Base-by-base conservation (phyloP, 2,797 vertebrate species). In the Manis crassicaudata region DNA sequence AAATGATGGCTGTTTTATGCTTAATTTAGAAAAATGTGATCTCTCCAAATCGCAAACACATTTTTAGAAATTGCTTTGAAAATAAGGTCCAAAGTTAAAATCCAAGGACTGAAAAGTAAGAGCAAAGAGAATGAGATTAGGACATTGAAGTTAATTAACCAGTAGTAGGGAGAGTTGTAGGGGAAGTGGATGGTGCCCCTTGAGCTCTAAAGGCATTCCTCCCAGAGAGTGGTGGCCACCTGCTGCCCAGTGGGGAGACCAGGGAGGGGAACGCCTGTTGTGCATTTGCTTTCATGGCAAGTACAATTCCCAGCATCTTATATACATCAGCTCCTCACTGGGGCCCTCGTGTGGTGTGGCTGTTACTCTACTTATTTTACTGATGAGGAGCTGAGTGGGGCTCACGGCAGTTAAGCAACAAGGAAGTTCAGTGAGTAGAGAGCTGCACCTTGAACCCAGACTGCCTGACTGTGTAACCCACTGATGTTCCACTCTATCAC, bases 51-150 rank as follows among this genome's bases (percentile, higher is more conserved):
- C 75, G 25, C 18, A 62, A 73, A 54, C 32, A 52, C 5, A 32
- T 85, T 91, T 84, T 83, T 58, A 12, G 67, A 68, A 88, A 27
- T 46, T 54, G 13, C 70, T 92, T 90, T 87, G 60, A 37, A 93
- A 94, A 92, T 32, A 56, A 35, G 1, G 40, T 68, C 56, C 60
- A 29, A 43, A 56, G 37, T 37, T 72, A 85, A 67, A 37, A 77
- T 52, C 56, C 17, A 68, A 91, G 25, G 27, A 80, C 20, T 83
- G 46, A 82, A 90, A 73, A 80, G 6, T n/a, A 56, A 63, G 37
- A 94, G 56, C 37, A 68, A 88, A 82, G 56, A 88, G 35, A 2
- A 35, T 21, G 32, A 52, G 23, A 40, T 67, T 7, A 75, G 60
- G 21, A 80, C 23, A 16, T 2, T 50, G 40, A 58, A n/a, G 54